Percentiles rank a stretch among this genome's conserved stretches.
Evolutionary conservation across 2,888 invertebrate species (phyloP).

Genomic region (Luperina testacea): DNA sequence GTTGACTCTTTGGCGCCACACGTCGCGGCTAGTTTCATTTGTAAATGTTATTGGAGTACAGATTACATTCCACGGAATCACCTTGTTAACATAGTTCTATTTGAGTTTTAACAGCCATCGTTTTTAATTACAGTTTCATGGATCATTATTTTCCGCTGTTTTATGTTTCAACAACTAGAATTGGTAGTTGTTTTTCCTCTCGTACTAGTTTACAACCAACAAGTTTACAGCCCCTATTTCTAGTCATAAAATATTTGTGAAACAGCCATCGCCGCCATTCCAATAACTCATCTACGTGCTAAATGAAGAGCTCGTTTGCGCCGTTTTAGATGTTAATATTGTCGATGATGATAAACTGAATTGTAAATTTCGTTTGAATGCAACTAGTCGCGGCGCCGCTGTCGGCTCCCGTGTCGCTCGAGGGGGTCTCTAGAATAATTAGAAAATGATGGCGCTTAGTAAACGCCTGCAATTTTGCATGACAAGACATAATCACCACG

Average conservation of each 20-base stretch:
- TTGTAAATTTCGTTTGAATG: conserved; percentile 75
- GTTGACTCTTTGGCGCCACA: conserved; percentile 86
- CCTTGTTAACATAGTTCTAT: conserved; percentile 72
- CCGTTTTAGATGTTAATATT: conserved; percentile 78
- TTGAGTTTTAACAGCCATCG: conserved; percentile 67
- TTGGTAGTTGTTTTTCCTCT: conserved; percentile 60
- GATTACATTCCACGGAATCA: conserved; percentile 76
- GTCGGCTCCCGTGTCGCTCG: conserved; percentile 57
- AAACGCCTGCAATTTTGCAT: conserved; percentile 78
- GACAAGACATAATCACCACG: conserved; percentile 77
- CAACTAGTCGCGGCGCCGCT: conserved; percentile 69
- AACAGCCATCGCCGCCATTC: conserved; percentile 39
- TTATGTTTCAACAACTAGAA: conserved; percentile 64
- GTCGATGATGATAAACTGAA: conserved; percentile 74
- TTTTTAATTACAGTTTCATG: conserved; percentile 76
- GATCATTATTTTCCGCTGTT: conserved; percentile 70
- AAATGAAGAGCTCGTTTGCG: conserved; percentile 70
- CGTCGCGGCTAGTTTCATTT: conserved; percentile 81
- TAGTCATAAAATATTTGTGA: conserved; percentile 50
- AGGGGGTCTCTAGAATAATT: conserved; percentile 67
- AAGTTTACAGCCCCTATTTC: conserved; percentile 43
- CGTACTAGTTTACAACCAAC: conserved; percentile 20
- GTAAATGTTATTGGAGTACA: conserved; percentile 82
- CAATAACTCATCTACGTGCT: conserved; percentile 58
- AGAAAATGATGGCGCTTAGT: conserved; percentile 71